These are phyloP conservation scores for Drosophila ananassae DNA, from an alignment of 1,140 invertebrate genomes.

Conservation along the genomic window DNA sequence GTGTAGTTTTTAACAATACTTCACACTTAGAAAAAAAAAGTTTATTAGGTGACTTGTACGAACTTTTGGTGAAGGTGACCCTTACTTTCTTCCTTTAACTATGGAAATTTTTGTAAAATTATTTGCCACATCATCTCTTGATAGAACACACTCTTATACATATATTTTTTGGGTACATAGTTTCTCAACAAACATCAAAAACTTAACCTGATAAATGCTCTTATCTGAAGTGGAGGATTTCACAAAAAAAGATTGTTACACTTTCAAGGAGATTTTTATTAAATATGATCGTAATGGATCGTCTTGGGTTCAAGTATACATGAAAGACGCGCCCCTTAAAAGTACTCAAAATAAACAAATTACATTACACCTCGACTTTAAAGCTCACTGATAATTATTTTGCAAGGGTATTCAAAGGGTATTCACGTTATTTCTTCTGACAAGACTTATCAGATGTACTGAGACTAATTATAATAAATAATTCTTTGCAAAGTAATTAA, in stretches of 20 bases:
- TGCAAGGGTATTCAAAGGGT: conserved; percentile 45
- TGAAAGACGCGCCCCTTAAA: conserved; percentile 16
- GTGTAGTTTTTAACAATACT: conserved; percentile 4
- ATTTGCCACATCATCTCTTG: conserved; percentile 19
- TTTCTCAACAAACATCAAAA: conserved; percentile 1
- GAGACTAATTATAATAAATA: background rate
- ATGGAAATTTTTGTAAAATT: conserved; percentile 39
- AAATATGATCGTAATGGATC: background rate
- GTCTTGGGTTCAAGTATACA: background rate
- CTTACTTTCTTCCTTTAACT: conserved; percentile 22
- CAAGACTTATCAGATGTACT: conserved; percentile 8
- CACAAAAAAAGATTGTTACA: conserved; percentile 1
- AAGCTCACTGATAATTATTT: conserved; percentile 25
- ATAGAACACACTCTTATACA: too few species aligned
- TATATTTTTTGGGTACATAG: background rate
- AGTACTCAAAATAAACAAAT: background rate
- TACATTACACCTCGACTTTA: background rate
- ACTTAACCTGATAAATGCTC: conserved; percentile 22
- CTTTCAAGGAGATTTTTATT: background rate
- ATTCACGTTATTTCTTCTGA: background rate
- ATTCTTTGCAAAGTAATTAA: conserved; percentile 14
- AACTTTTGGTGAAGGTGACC: conserved; percentile 61
- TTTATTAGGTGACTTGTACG: conserved; percentile 1
- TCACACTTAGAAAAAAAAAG: background rate
- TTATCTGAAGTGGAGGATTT: conserved; percentile 28